Conservation (phyloP, 2,888 invertebrate species). For the Nymphalis polychloros region DNA sequence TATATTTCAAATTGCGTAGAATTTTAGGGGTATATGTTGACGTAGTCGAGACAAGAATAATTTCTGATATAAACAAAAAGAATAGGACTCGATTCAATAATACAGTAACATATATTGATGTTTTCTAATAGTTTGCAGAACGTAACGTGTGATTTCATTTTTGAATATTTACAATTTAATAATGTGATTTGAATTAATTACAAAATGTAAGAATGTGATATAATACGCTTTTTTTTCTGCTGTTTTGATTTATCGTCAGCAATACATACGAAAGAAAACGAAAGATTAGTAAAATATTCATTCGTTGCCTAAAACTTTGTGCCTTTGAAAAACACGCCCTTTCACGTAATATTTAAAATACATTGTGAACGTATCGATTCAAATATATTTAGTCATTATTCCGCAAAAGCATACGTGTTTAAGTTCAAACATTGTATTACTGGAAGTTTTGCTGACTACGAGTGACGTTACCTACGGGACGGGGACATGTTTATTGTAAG, state of each 20-base stretch:
- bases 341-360: not conserved
- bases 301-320: slow-evolving; percentile 25
- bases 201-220: not conserved
- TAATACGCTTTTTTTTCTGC: not conserved
- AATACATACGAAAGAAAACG: not conserved
- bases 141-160: slow-evolving; percentile 6
- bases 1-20: slow-evolving; percentile 11
- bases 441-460: not conserved
- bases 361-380: not conserved
- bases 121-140: not conserved
- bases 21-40: slow-evolving; percentile 3
- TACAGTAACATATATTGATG: not conserved
- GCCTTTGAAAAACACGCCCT: slow-evolving; percentile 19
- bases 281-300: not conserved
- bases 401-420: not conserved
- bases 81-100: not conserved
- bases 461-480: slow-evolving; percentile 12
- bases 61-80: not conserved
- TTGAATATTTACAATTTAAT: slow-evolving; percentile 6
- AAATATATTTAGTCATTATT: not conserved
- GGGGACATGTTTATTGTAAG: slow-evolving; percentile 13
- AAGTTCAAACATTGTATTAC: not conserved
- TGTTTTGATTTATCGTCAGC: not conserved
- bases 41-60: slow-evolving; percentile 3
- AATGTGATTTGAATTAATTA: not conserved